phyloP scores from a whole-genome alignment of 2,113 vertebrate species.

The Shinisaurus crocodilurus region DNA sequence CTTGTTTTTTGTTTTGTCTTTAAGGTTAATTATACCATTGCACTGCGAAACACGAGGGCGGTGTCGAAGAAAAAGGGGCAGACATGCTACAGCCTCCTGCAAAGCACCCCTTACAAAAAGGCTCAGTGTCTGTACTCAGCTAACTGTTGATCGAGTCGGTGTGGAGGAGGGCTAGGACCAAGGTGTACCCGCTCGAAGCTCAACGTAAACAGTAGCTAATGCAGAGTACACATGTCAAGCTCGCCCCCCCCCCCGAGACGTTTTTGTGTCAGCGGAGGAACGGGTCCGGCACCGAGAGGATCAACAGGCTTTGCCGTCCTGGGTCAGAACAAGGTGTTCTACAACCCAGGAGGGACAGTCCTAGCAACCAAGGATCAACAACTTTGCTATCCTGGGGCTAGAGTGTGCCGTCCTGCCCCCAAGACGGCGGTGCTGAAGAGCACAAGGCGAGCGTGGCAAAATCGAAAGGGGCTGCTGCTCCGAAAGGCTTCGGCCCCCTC shows the following conservation, averaged over 20 bases:
- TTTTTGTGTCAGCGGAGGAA: not conserved
- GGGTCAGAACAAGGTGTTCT: not conserved
- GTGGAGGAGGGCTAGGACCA: not conserved
- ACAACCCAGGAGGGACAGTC: conserved; percentile 8
- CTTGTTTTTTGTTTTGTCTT: too few relatives aligned
- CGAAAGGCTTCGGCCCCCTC: not conserved
- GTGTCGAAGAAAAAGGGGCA: not conserved
- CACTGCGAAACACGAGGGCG: not conserved
- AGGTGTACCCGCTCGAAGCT: not conserved
- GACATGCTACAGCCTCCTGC: not conserved
- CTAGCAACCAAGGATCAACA: not conserved
- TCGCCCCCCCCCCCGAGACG: not conserved
- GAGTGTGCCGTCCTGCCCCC: conserved; percentile 13
- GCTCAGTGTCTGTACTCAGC: not conserved
- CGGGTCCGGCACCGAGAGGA: not conserved
- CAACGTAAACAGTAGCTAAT: not conserved
- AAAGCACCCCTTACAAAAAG: not conserved
- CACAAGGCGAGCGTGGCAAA: conserved; percentile 8
- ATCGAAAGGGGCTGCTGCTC: not conserved
- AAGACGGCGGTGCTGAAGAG: conserved; percentile 26
- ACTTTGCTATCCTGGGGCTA: not conserved
- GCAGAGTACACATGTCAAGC: not conserved
- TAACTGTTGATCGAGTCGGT: too few relatives aligned
- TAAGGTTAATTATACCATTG: not conserved
- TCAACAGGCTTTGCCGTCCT: not conserved